These are phyloP conservation scores for Chymomyza procnemis DNA, from an alignment of 2,888 invertebrate species.

Conservation along the genomic window DNA sequence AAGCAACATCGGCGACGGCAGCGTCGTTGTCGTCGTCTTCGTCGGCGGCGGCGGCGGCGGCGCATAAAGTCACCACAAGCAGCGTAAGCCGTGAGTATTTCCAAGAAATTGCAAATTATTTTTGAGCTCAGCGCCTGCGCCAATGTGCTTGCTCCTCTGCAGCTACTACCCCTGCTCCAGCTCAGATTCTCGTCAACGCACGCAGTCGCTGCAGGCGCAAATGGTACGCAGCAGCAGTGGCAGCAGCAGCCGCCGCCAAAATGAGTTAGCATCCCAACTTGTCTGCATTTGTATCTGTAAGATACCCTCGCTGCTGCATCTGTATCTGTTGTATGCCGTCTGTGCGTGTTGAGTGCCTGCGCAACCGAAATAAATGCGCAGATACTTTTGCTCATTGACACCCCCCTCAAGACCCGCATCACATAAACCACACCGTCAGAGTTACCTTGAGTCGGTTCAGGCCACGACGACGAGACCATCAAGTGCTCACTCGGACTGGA, in stretches of 20 bases:
- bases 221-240: constrained; percentile 30
- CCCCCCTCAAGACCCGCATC: constrained; percentile 32
- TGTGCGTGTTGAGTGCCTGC: constrained; percentile 41
- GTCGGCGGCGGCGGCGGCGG: constrained; percentile 33
- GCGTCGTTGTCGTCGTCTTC: constrained; percentile 29
- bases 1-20: constrained; percentile 37
- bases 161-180: neutral
- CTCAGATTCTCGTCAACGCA: constrained; percentile 11
- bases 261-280: constrained; percentile 69
- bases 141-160: constrained; percentile 22
- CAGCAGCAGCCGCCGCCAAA: constrained; percentile 59
- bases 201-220: constrained; percentile 23
- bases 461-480: constrained; percentile 34
- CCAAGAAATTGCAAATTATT: constrained; percentile 77
- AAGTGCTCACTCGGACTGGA: constrained; percentile 38
- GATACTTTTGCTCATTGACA: constrained; percentile 64
- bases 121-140: constrained; percentile 69
- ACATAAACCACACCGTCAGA: neutral
- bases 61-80: constrained; percentile 56
- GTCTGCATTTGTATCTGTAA: constrained; percentile 7
- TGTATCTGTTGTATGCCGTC: constrained; percentile 1
- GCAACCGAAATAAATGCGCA: constrained; percentile 52
- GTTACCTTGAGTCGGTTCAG: constrained; percentile 7
- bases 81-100: constrained; percentile 66
- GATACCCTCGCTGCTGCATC: constrained; percentile 4